Evolutionary conservation across 53 echinoderm and acorn worm species (phyloP).

Genomic region (Echinarachnius parma): DNA sequence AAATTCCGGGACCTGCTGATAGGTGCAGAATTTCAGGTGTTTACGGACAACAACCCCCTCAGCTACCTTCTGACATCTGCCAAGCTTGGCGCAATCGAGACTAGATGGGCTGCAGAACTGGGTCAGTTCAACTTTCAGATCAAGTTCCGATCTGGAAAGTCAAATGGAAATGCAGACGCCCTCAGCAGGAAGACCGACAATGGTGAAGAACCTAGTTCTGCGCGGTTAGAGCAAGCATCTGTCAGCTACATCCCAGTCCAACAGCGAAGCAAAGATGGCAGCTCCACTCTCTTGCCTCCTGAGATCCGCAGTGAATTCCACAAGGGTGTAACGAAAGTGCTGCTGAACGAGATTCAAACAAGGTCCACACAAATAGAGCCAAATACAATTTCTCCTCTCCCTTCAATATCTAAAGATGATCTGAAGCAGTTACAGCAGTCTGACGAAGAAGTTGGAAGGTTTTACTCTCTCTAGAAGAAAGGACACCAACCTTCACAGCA

Average conservation of each 20-base stretch:
- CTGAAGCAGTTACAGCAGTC: constrained; percentile 7
- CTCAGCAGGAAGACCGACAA: constrained; percentile 24
- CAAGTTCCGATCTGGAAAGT: constrained; percentile 28
- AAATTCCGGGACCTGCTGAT: constrained; percentile 27
- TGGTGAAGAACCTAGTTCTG: background rate
- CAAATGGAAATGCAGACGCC: constrained; percentile 48
- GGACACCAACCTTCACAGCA: constrained; percentile 4
- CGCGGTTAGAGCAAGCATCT: background rate
- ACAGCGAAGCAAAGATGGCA: background rate
- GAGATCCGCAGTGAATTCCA: background rate
- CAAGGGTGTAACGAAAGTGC: background rate
- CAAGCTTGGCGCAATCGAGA: constrained; percentile 33
- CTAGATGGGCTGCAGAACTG: constrained; percentile 41
- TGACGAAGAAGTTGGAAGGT: constrained; percentile 4
- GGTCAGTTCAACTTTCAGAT: constrained; percentile 35
- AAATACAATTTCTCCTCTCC: background rate
- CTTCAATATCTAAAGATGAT: constrained; percentile 3
- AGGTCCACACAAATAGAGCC: background rate
- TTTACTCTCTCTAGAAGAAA: background rate
- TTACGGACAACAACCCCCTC: constrained; percentile 41
- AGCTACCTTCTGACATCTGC: constrained; percentile 21
- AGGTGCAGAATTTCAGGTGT: constrained; percentile 17
- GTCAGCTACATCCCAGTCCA: background rate
- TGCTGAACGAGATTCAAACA: background rate
- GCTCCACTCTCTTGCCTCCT: background rate